A percentile compares a stretch with the other conserved stretches of the same genome.
These are phyloP conservation scores for Spheniscus humboldti DNA, from an alignment of 2,797 vertebrate genomes.

Conservation along the genomic window DNA sequence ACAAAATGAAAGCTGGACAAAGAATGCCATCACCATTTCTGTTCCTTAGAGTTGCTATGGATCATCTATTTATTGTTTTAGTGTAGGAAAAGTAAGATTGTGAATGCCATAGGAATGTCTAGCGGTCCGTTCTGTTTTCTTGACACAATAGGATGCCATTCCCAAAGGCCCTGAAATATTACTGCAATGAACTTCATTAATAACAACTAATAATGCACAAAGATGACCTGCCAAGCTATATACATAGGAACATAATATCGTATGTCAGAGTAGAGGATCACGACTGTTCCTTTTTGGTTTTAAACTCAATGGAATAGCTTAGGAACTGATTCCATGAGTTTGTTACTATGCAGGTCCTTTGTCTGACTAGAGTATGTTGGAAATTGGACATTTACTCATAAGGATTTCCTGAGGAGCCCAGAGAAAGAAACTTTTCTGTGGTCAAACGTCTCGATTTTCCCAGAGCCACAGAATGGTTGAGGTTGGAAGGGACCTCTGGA, in stretches of 20 bases:
- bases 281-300: background rate
- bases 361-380: background rate
- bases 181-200: background rate
- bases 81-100: background rate
- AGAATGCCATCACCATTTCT: background rate
- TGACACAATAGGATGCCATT: fast-evolving
- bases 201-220: background rate
- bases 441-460: background rate
- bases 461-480: background rate
- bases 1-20: background rate
- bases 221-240: background rate
- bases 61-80: background rate
- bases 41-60: background rate
- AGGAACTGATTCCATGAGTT: background rate
- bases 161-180: background rate
- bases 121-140: background rate
- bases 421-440: background rate
- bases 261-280: background rate
- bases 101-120: background rate
- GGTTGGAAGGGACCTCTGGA: background rate
- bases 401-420: background rate
- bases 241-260: background rate
- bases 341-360: background rate
- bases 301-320: background rate
- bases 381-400: background rate